phyloP scores from a whole-genome alignment of 2,113 vertebrate genomes.

The Camelus bactrianus region DNA sequence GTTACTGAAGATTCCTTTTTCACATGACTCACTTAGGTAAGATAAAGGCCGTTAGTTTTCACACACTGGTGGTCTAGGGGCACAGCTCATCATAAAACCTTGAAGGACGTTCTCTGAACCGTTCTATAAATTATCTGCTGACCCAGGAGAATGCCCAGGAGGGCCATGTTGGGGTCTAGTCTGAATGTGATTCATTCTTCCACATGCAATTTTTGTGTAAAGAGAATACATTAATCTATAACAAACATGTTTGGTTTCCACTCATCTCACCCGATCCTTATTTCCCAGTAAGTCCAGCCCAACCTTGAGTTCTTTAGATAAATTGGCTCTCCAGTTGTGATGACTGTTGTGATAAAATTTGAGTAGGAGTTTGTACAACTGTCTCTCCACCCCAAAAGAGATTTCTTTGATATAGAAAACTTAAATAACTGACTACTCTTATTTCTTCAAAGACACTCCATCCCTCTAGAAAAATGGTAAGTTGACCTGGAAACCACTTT shows the following conservation, averaged over 20 bases:
- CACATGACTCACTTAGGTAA: neutral
- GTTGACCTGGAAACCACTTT: neutral
- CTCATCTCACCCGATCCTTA: neutral
- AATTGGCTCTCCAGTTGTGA: neutral
- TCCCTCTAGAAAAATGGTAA: neutral
- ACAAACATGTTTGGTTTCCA: constrained; percentile 31
- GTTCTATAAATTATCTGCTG: neutral
- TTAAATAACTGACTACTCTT: neutral
- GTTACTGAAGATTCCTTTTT: neutral
- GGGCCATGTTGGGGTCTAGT: neutral
- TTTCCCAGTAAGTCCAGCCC: constrained; percentile 56
- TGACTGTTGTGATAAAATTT: constrained; percentile 46
- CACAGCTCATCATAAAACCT: neutral
- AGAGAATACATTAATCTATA: neutral
- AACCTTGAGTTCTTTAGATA: constrained; percentile 6
- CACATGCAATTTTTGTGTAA: neutral
- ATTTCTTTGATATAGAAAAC: neutral
- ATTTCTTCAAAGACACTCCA: neutral
- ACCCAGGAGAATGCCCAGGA: neutral
- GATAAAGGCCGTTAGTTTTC: neutral
- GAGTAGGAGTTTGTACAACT: constrained; percentile 22
- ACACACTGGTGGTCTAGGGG: neutral
- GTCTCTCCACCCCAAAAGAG: neutral
- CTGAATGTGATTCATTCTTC: constrained; percentile 25
- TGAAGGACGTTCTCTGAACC: neutral